phyloP scores from a whole-genome alignment of 2,113 vertebrate species.

The Anas platyrhynchos region DNA sequence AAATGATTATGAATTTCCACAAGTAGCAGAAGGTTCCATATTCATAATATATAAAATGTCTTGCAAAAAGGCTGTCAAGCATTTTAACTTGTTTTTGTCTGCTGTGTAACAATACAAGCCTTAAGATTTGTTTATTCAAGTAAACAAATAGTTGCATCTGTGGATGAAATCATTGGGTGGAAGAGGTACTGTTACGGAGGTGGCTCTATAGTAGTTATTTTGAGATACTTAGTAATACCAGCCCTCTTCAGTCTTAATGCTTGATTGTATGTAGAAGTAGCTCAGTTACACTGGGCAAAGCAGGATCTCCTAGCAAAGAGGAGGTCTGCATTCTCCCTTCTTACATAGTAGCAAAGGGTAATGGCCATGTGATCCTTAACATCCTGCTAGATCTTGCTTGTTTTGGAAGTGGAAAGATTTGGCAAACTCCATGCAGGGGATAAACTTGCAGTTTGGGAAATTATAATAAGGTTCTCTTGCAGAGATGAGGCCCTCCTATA shows the following conservation, averaged over 20 bases:
- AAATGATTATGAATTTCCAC: neutral
- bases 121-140: neutral
- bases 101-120: neutral
- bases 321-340: neutral
- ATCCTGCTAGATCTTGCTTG: neutral
- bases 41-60: neutral
- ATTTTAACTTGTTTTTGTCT: neutral
- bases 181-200: neutral
- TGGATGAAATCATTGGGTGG: neutral
- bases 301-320: neutral
- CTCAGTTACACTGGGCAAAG: neutral
- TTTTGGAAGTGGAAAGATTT: neutral
- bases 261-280: neutral
- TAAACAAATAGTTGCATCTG: neutral
- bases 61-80: neutral
- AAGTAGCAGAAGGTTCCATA: neutral
- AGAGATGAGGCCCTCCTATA: neutral
- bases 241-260: neutral
- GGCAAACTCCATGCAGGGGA: neutral
- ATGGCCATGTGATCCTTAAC: neutral
- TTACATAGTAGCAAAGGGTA: neutral
- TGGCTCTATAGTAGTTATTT: neutral
- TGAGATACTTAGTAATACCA: neutral
- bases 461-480: neutral
- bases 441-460: neutral